Evolutionary conservation across 1,140 invertebrate species (phyloP).

Genomic region (Leptinotarsa undecemlineata): DNA sequence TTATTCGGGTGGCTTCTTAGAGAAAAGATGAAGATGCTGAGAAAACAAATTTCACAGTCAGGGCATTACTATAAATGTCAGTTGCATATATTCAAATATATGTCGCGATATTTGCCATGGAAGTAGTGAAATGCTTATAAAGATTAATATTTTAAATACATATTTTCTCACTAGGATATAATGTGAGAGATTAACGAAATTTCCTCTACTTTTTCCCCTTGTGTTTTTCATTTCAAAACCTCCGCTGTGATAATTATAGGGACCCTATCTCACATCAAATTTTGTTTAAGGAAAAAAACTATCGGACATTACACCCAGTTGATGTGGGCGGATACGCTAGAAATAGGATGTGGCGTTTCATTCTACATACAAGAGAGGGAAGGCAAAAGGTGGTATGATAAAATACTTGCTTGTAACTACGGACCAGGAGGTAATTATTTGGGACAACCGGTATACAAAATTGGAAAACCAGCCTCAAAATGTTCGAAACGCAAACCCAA

Average conservation of each 20-base stretch:
- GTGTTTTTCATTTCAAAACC: no score
- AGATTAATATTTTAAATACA: no score
- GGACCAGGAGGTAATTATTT: constrained; percentile 51
- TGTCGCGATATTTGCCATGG: no score
- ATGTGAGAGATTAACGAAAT: neutral
- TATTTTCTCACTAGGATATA: neutral
- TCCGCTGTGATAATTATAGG: neutral
- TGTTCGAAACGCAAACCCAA: constrained; percentile 35
- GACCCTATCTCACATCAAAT: neutral
- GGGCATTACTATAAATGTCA: no score
- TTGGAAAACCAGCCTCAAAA: constrained; percentile 36
- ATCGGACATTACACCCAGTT: constrained; percentile 43
- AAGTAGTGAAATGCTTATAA: no score
- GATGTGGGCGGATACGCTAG: constrained; percentile 42
- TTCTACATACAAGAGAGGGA: constrained; percentile 37
- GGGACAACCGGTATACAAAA: constrained; percentile 39
- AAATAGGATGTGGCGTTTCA: constrained; percentile 38
- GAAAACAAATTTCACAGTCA: no score
- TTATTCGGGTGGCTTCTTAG: no score
- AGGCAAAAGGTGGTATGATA: constrained; percentile 40
- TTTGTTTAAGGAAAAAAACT: neutral
- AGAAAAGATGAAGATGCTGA: no score
- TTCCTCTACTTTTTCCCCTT: no score
- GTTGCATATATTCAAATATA: no score
- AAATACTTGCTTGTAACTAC: constrained; percentile 50